Base-by-base conservation (phyloP, 1,140 invertebrate genomes). In the Pseudoatta argentina region DNA sequence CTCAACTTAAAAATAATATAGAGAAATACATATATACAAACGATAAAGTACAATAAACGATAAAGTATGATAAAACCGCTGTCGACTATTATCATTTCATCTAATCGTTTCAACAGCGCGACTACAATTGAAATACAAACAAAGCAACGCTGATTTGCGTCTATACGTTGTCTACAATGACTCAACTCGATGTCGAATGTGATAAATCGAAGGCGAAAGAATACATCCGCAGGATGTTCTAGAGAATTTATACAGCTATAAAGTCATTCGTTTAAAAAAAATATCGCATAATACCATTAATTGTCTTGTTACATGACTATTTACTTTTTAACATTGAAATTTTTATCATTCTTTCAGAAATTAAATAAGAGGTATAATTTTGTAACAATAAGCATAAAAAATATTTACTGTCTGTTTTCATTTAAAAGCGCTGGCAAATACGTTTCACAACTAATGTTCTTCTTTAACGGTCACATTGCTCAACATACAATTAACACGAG, bases 401-500 rank as follows among this genome's bases (percentile, higher is more conserved):
- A 57, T 14, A 14, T 75, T 21, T 39, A n/a, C 12, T 55, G 6
- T 57, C 6, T 8, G 1, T 4, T 57, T 75, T 2, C 2, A 16
- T n/a, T 21, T 53, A 3, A 61, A 76, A 10, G 8, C 4, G 10
- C 7, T n/a, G 16, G 1, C 4, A 27, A 7, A 3, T 67, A 7
- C 6, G 3, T 78, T 53, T 69, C 8, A 55, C 14, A 76, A 76
- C 10, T 16, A 1, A 8, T 6, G 5, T 27, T 69, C 55, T 18
- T 55, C 44, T 5, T 3, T 44, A 51, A 30, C 44, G 2, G 64
- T 30, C 5, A n/a, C 1, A 8, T 81, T 57, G 21, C 51, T 34
- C 24, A 71, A 61, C 44, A 10, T 39, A 27, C 10, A 55, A 63
- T 75, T 83, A 21, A 71, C 96, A 96, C 16, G 73, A 64, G 16